phyloP scores from a whole-genome alignment of 2,888 invertebrate genomes.

The Caenorhabditis drosophilae region DNA sequence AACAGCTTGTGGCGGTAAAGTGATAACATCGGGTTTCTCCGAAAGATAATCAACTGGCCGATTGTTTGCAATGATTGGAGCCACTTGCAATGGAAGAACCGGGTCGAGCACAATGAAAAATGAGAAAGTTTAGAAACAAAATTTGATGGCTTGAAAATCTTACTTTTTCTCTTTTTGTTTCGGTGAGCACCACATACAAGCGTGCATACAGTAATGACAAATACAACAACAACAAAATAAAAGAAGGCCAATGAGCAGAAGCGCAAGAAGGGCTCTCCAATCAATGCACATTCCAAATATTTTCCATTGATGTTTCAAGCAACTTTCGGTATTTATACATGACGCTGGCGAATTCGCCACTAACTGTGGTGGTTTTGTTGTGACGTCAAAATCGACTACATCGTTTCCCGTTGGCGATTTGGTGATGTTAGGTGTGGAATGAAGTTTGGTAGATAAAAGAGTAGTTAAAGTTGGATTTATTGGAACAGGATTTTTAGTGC shows the following conservation, averaged over 20 bases:
- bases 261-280: constrained; percentile 33
- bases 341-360: not conserved
- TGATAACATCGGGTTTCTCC: constrained; percentile 18
- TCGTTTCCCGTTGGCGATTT: not conserved
- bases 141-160: too few relatives aligned
- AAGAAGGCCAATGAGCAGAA: constrained; percentile 10
- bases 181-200: constrained; percentile 33
- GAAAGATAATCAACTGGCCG: constrained; percentile 25
- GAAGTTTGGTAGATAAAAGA: not conserved
- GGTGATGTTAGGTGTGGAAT: not conserved
- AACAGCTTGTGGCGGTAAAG: constrained; percentile 25
- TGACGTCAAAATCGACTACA: not conserved
- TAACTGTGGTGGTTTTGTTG: not conserved
- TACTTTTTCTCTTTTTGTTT: constrained; percentile 13
- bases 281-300: constrained; percentile 40
- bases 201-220: constrained; percentile 37
- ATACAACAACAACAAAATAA: constrained; percentile 25
- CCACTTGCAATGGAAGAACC: constrained; percentile 6
- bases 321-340: not conserved
- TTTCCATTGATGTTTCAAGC: constrained; percentile 36
- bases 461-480: not conserved
- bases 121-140: too few relatives aligned
- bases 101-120: constrained; percentile 30
- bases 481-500: not conserved
- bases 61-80: constrained; percentile 13